phyloP scores from a whole-genome alignment of 2,797 vertebrate species.

The Xenopus petersii region DNA sequence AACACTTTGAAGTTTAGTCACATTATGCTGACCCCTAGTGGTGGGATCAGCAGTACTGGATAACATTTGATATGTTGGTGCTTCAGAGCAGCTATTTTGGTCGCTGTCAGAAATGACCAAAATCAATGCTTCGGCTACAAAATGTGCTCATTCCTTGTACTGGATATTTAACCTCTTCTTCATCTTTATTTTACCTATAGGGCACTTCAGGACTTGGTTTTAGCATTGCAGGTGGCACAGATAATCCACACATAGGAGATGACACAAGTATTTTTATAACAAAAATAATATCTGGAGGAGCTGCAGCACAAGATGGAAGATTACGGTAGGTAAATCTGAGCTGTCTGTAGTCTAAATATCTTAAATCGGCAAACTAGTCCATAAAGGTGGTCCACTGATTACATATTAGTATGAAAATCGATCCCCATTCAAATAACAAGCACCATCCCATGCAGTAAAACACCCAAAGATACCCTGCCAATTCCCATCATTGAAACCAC shows the following conservation, averaged over 20 bases:
- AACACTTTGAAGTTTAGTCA: too few relatives aligned
- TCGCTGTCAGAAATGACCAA: too few relatives aligned
- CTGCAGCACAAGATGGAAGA: constrained; percentile 90
- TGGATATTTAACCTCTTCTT: not conserved
- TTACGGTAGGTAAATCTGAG: constrained; percentile 74
- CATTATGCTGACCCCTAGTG: too few relatives aligned
- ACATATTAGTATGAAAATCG: too few relatives aligned
- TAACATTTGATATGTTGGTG: not conserved
- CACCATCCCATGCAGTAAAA: too few relatives aligned
- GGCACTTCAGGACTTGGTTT: constrained; percentile 96
- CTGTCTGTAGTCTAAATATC: not conserved
- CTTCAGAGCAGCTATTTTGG: too few relatives aligned
- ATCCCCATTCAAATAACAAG: too few relatives aligned
- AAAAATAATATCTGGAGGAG: constrained; percentile 92
- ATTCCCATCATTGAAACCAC: too few relatives aligned
- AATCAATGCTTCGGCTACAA: not conserved
- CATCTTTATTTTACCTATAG: constrained; percentile 55
- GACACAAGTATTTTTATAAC: constrained; percentile 97
- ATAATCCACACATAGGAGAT: constrained; percentile 96
- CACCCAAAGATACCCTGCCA: too few relatives aligned
- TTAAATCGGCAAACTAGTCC: not conserved
- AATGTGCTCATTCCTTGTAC: too few relatives aligned
- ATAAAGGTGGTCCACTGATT: too few relatives aligned
- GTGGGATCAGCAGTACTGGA: too few relatives aligned
- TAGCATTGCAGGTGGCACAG: constrained; percentile 93